Conservation (phyloP, 2,113 vertebrate genomes). For the Gopherus flavomarginatus region DNA sequence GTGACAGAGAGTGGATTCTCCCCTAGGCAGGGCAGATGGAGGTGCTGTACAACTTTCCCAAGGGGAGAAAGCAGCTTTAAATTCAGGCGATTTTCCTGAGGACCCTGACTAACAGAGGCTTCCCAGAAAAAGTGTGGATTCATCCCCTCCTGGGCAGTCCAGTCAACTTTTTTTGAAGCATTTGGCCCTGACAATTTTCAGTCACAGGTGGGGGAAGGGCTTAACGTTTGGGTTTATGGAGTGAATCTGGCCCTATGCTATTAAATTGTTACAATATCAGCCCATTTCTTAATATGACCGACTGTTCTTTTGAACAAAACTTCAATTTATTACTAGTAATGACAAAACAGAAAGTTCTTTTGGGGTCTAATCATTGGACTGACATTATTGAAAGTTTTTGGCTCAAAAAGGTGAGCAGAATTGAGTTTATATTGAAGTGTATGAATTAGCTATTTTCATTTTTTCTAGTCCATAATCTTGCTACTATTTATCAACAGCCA, state of each 20-base stretch:
- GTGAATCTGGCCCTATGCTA: background rate
- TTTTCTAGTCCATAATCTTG: background rate
- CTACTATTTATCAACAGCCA: conserved; percentile 34
- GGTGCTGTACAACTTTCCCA: background rate
- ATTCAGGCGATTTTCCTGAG: background rate
- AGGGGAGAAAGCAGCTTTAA: background rate
- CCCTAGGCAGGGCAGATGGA: background rate
- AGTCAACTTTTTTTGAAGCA: background rate
- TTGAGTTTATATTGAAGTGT: background rate
- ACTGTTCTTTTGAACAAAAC: background rate
- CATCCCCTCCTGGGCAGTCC: background rate
- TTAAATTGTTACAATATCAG: background rate
- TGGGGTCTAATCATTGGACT: background rate
- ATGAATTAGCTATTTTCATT: conserved; percentile 12
- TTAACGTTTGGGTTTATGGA: background rate
- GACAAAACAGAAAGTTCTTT: background rate
- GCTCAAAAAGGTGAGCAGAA: background rate
- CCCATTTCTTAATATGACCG: rapidly evolving
- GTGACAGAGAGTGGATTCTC: background rate
- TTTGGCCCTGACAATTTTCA: background rate
- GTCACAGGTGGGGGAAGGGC: background rate
- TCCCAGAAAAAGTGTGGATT: background rate
- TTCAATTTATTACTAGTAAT: background rate
- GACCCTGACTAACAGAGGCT: background rate
- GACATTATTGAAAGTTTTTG: background rate